These are phyloP conservation scores for Zaprionus inermis DNA, from an alignment of 1,140 invertebrate genomes.

Conservation along the genomic window DNA sequence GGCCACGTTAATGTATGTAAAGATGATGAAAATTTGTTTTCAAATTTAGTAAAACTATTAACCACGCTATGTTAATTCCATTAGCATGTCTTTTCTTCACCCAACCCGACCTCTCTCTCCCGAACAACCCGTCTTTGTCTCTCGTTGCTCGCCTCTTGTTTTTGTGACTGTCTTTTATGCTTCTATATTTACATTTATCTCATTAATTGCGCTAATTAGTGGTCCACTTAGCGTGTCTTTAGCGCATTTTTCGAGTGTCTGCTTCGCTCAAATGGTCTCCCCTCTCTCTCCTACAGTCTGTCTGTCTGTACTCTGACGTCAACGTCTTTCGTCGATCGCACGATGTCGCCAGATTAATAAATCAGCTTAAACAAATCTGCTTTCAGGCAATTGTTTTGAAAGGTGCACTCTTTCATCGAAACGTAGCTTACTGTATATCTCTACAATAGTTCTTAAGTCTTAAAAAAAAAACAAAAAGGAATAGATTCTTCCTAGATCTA, in stretches of 20 bases:
- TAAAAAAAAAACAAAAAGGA: too few relatives aligned
- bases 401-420: too few relatives aligned
- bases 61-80: slow-evolving; percentile 80
- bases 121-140: background rate
- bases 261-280: background rate
- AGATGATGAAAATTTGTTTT: slow-evolving; percentile 67
- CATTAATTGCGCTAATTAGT: slow-evolving; percentile 79
- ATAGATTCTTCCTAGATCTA: background rate
- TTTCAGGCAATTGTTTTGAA: slow-evolving; percentile 30
- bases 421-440: too few relatives aligned
- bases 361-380: slow-evolving; percentile 69
- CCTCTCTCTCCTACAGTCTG: background rate
- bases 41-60: slow-evolving; percentile 80
- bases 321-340: slow-evolving; percentile 46
- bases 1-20: slow-evolving; percentile 26
- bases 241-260: slow-evolving; percentile 53
- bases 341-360: slow-evolving; percentile 69
- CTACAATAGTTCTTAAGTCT: too few relatives aligned
- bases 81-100: slow-evolving; percentile 65
- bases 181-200: slow-evolving; percentile 31
- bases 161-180: slow-evolving; percentile 61
- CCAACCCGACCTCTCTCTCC: background rate
- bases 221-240: slow-evolving; percentile 74
- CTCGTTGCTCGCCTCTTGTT: slow-evolving; percentile 25
- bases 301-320: slow-evolving; percentile 42